A percentile compares a stretch with the other conserved stretches of the same genome.
Evolutionary conservation across 2,888 invertebrate species (phyloP).

Genomic region (Lapara coniferarum): DNA sequence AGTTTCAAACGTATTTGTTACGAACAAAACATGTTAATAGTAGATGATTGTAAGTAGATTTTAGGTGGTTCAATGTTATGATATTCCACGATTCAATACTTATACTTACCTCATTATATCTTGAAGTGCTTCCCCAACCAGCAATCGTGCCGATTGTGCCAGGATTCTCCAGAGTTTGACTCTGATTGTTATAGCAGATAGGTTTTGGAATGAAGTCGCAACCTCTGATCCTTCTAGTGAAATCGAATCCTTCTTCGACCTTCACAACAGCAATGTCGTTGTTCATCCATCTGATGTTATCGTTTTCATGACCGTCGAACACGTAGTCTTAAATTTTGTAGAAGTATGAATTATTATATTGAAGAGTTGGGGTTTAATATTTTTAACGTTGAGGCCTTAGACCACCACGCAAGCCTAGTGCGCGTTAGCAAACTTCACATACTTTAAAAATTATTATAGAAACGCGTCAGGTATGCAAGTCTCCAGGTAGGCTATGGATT

Average conservation of each 20-base stretch:
- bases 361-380: background rate
- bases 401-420: no score
- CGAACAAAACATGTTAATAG: no score
- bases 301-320: slow-evolving; percentile 73
- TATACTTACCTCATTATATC: slow-evolving; percentile 66
- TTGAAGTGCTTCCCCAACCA: slow-evolving; percentile 70
- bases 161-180: slow-evolving; percentile 65
- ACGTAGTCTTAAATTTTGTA: slow-evolving; percentile 59
- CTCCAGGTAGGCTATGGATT: no score
- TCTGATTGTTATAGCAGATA: slow-evolving; percentile 70
- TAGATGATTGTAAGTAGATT: no score
- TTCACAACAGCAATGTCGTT: slow-evolving; percentile 75
- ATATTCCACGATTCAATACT: background rate
- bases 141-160: slow-evolving; percentile 60
- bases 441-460: no score
- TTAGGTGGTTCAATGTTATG: no score
- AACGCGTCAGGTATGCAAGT: no score
- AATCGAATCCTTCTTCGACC: slow-evolving; percentile 71
- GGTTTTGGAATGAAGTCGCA: slow-evolving; percentile 72
- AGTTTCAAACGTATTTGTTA: no score
- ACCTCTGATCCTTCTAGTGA: slow-evolving; percentile 61
- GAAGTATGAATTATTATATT: background rate
- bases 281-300: slow-evolving; percentile 77
- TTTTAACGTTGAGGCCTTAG: no score
- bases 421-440: no score